Conservation (phyloP, 2,888 invertebrate genomes). For the Notodonta ziczac region DNA sequence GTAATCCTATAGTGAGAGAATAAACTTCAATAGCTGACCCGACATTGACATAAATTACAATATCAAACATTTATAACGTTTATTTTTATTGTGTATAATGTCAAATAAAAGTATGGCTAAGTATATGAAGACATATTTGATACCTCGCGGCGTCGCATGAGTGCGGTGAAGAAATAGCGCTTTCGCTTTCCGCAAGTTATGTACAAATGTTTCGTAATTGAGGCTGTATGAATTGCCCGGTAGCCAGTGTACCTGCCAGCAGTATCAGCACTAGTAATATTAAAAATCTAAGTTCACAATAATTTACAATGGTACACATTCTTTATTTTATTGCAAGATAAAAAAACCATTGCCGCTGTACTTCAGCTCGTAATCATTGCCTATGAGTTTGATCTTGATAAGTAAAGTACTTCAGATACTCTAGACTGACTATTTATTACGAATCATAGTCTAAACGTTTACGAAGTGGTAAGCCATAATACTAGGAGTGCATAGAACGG, state of each 20-base stretch:
- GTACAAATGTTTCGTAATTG: constrained; percentile 79
- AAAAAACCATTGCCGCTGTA: too few relatives aligned
- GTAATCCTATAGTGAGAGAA: constrained; percentile 66
- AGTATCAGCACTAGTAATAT: background rate
- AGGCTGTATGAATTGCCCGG: constrained; percentile 73
- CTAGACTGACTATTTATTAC: background rate
- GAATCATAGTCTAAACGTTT: constrained; percentile 32
- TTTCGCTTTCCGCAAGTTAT: constrained; percentile 82
- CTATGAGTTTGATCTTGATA: too few relatives aligned
- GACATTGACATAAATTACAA: background rate
- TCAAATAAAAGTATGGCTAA: constrained; percentile 6
- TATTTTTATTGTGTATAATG: background rate
- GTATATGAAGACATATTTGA: constrained; percentile 38
- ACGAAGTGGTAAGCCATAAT: constrained; percentile 47
- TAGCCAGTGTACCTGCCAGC: constrained; percentile 53
- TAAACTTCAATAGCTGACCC: background rate
- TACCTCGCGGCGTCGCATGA: constrained; percentile 54
- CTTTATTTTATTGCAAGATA: too few relatives aligned
- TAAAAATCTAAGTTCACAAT: background rate
- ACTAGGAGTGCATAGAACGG: constrained; percentile 54
- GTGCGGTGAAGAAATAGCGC: constrained; percentile 78
- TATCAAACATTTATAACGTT: background rate
- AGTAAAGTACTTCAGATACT: too few relatives aligned
- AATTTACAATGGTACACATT: too few relatives aligned
- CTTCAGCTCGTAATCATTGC: too few relatives aligned